Evolutionary conservation across 2,888 invertebrate genomes (phyloP).

Genomic region (Sycophila texana): DNA sequence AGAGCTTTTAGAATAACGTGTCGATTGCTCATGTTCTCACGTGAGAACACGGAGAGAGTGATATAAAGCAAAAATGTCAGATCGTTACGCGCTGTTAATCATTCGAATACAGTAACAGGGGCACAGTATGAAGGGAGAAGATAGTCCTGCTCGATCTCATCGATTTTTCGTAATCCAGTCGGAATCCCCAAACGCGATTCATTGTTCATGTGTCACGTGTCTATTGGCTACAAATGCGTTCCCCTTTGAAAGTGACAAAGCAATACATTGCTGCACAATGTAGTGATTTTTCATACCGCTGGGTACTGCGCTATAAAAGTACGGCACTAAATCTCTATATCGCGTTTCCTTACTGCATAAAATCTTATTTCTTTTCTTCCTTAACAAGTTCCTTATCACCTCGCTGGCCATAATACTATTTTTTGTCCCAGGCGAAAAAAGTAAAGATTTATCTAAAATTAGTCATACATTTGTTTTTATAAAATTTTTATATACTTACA

Average conservation of each 20-base stretch:
- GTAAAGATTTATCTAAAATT: neutral
- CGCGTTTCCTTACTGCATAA: too few relatives aligned
- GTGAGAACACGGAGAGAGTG: neutral
- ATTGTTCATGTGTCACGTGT: conserved; percentile 39
- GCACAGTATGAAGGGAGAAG: neutral
- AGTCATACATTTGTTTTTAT: too few relatives aligned
- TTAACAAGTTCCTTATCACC: too few relatives aligned
- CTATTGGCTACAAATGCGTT: conserved; percentile 3
- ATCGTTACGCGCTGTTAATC: conserved; percentile 20
- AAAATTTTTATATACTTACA: too few relatives aligned
- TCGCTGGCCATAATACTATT: too few relatives aligned
- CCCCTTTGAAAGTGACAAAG: conserved; percentile 19
- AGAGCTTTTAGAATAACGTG: neutral
- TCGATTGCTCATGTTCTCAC: neutral
- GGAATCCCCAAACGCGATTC: conserved; percentile 35
- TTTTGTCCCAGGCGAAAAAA: too few relatives aligned
- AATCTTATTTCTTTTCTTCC: too few relatives aligned
- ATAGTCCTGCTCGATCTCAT: neutral
- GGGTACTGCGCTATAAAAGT: neutral
- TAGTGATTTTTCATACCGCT: conserved; percentile 5
- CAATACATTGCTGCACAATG: conserved; percentile 22
- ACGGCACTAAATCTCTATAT: neutral
- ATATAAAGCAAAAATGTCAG: conserved; percentile 10
- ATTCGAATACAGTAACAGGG: neutral
- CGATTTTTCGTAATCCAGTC: conserved; percentile 28